Base-by-base conservation (phyloP, 1,140 invertebrate species). In the Drosophila pandora region DNA sequence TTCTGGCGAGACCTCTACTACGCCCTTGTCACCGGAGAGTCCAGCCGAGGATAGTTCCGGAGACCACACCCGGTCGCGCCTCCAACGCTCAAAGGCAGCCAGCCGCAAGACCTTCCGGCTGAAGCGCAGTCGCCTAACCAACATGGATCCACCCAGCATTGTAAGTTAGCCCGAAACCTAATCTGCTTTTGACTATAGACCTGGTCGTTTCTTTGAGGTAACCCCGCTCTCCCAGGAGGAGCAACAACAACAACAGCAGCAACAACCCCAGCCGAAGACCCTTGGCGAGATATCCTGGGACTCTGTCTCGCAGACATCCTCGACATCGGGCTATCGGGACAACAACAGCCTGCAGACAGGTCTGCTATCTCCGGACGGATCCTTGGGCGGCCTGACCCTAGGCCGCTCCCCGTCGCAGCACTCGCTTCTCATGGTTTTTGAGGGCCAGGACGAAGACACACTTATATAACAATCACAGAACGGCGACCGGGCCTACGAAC, bases 71-170 rank as follows among this genome's bases (percentile, higher is more conserved):
- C 72, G 83, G 4, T 95, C 95, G 74, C 94, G 97, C 17, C 94
- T 99, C 48, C 97, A 99, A 90, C 93, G 98, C 23, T 96, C 97
- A 57, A 98, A 98, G 93, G 97, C 96, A 17, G 97, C 98, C 91
- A 98, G 97, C 90, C 94, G 98, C 70, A 98, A 97, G 93, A 98
- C 97, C 0, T 98, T 99, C 92, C 94, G 97, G 62, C 94, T 97
- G 52, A 93, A 96, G 79, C 96, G 96, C 91, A 97, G 96, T 91
- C 93, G 96, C 52, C 91, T 91, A 7, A 78, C 82, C 17, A 64
- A 85, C 8, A 79, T 82, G 59, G 82, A 90, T 61, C 81, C 70
- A 67, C 92, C 90, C 52, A 92, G 58, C 91, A 92, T 87, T 70
- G 90, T 91, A 71, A 90, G 82, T 22, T 49, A 6, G 10, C 3